Conservation (phyloP, 2,888 invertebrate genomes). For the Chymomyza fuscimana region DNA sequence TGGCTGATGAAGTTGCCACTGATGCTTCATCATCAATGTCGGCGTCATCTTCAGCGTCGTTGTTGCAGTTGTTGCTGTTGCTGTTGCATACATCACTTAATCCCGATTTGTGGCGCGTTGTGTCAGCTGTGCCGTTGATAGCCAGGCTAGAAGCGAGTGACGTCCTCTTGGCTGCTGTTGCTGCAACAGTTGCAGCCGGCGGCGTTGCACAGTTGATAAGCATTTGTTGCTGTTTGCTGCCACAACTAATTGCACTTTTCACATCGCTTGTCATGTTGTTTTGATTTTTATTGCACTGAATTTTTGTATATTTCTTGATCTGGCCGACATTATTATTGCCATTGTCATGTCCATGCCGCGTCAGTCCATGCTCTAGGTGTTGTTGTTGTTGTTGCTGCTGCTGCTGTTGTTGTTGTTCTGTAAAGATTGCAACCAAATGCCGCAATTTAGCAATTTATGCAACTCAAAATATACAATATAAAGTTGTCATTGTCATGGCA, state of each 20-base stretch:
- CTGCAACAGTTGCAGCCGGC: conserved; percentile 36
- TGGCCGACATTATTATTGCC: conserved; percentile 48
- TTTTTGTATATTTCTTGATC: conserved; percentile 62
- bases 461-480: conserved; percentile 36
- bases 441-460: conserved; percentile 4
- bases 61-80: conserved; percentile 8
- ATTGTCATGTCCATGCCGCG: conserved; percentile 59
- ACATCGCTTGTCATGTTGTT: conserved; percentile 74
- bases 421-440: conserved; percentile 6
- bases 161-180: conserved; percentile 45
- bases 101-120: conserved; percentile 73
- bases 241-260: conserved; percentile 73
- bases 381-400: conserved; percentile 42
- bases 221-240: conserved; percentile 52
- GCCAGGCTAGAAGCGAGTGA: conserved; percentile 40
- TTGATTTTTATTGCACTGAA: conserved; percentile 75
- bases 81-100: conserved; percentile 57
- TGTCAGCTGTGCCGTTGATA: conserved; percentile 65
- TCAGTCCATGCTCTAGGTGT: conserved; percentile 33
- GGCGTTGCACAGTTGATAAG: conserved; percentile 59
- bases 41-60: not conserved
- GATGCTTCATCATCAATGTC: conserved; percentile 7
- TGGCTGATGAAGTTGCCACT: conserved; percentile 47
- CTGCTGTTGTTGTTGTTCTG: conserved; percentile 46
- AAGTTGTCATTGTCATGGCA: conserved; percentile 53